Evolutionary conservation across 2,797 vertebrate genomes (phyloP).

Genomic region (Thripadectes ignobilis): DNA sequence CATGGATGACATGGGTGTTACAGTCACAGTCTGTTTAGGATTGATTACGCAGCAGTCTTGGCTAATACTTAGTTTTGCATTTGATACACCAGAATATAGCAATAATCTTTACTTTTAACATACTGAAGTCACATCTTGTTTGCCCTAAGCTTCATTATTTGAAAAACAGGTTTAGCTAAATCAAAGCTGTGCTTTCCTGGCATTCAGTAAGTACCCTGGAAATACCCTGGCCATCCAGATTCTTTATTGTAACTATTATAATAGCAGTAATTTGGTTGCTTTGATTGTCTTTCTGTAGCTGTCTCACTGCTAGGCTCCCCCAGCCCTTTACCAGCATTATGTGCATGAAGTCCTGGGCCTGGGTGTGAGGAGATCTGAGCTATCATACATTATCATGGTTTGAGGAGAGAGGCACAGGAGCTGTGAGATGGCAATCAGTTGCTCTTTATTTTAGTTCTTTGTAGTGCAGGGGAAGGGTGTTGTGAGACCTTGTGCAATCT

Average conservation of each 20-base stretch:
- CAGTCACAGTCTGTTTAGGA: background rate
- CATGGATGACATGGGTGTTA: background rate
- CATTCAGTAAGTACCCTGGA: background rate
- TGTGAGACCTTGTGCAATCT: background rate
- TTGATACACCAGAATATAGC: background rate
- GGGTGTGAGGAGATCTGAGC: background rate
- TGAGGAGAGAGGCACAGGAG: background rate
- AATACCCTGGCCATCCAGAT: background rate
- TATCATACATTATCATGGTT: background rate
- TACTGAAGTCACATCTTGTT: background rate
- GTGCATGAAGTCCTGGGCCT: background rate
- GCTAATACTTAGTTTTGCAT: background rate
- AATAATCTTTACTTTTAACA: background rate
- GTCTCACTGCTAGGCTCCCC: background rate
- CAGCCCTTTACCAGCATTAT: background rate
- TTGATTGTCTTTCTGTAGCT: background rate
- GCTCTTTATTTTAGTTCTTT: background rate
- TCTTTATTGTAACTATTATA: background rate
- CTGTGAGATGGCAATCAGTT: background rate
- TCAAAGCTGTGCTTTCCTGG: constrained; percentile 8
- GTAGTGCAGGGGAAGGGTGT: background rate
- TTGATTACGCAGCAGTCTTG: background rate
- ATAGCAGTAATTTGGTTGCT: background rate
- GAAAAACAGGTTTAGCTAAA: constrained; percentile 3
- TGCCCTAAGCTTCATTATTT: constrained; percentile 16